Conservation (phyloP, 2,113 vertebrate species). For the Aphelocoma coerulescens region DNA sequence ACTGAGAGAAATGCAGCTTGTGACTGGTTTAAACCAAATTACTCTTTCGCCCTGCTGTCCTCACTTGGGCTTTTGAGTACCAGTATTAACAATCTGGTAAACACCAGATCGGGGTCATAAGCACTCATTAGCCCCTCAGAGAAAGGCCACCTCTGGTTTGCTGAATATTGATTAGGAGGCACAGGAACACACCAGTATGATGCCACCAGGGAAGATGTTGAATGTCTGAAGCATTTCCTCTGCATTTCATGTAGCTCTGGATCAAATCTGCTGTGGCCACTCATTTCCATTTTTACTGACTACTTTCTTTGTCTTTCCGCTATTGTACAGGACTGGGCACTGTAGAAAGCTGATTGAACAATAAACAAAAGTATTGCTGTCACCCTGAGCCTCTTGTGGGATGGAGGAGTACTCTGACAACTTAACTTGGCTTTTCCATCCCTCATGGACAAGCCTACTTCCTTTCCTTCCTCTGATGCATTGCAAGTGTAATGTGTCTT, state of each 20-base stretch:
- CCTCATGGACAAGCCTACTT: conserved; percentile 20
- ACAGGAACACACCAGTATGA: background rate
- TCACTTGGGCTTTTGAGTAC: background rate
- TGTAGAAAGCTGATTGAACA: background rate
- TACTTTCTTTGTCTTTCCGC: background rate
- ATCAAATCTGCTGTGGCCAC: background rate
- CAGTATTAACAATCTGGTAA: conserved; percentile 15
- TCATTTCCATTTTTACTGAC: background rate
- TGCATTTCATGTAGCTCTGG: background rate
- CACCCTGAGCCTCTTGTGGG: background rate
- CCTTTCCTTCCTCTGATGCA: conserved; percentile 20
- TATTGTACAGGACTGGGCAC: background rate
- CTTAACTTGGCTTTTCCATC: conserved; percentile 30
- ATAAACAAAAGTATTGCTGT: background rate
- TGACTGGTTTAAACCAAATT: background rate
- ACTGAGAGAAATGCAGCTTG: background rate
- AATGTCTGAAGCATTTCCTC: background rate
- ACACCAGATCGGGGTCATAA: conserved; percentile 20
- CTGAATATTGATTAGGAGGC: conserved; percentile 36
- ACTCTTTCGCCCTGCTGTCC: conserved; percentile 26
- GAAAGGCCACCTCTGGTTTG: conserved; percentile 2
- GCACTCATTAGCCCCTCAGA: conserved; percentile 17
- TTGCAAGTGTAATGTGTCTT: conserved; percentile 16
- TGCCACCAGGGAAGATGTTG: background rate
- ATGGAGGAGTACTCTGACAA: conserved; percentile 29